Evolutionary conservation across 2,888 invertebrate genomes (phyloP).

Genomic region (Zhengitettix transpicula): DNA sequence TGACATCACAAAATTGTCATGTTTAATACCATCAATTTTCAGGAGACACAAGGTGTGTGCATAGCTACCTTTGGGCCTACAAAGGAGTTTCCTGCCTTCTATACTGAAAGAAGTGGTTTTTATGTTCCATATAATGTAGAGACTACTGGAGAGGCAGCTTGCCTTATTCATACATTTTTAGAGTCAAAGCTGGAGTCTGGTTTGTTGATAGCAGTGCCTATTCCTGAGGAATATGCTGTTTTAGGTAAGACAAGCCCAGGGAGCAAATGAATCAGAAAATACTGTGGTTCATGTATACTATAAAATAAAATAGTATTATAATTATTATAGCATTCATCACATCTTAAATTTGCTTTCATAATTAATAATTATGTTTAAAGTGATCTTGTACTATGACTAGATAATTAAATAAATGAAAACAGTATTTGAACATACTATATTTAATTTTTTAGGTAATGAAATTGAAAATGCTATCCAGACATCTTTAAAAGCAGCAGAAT

Average conservation of each 20-base stretch:
- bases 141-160: conserved; percentile 50
- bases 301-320: no score
- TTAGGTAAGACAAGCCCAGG: conserved; percentile 2
- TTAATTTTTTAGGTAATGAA: conserved; percentile 18
- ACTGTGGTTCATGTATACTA: no score
- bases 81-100: conserved; percentile 84
- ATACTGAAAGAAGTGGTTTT: conserved; percentile 52
- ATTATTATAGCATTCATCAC: no score
- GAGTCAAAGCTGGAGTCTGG: conserved; percentile 46
- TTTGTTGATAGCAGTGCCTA: conserved; percentile 77
- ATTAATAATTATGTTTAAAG: no score
- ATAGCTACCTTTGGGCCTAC: conserved; percentile 57
- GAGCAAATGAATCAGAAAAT: no score
- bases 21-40: conserved; percentile 5
- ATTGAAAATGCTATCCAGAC: conserved; percentile 52
- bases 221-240: conserved; percentile 47
- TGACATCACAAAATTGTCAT: no score
- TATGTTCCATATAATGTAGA: conserved; percentile 52
- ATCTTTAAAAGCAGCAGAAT: conserved; percentile 45
- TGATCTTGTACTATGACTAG: no score
- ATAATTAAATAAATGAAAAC: no score
- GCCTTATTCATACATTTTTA: conserved; percentile 39
- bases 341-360: no score
- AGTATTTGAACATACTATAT: no score
- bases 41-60: conserved; percentile 92